These are phyloP conservation scores for Cygnus buccinator DNA, from an alignment of 2,113 vertebrate genomes.

Conservation along the genomic window DNA sequence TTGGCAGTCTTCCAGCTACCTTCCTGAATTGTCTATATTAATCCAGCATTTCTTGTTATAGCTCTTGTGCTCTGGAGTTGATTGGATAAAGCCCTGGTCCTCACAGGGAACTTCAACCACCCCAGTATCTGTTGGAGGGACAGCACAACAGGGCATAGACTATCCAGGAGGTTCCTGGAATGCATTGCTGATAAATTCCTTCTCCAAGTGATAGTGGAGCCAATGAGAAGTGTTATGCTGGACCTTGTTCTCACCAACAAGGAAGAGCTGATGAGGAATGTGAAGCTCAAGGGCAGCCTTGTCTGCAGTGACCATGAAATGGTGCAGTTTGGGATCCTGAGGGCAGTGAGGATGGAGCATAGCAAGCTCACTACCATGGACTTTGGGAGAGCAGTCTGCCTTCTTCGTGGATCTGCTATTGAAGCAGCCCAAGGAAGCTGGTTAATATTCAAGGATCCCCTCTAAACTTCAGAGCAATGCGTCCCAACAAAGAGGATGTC, in stretches of 20 bases:
- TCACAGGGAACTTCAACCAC: no score
- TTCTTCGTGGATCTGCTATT: neutral
- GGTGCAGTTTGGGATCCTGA: neutral
- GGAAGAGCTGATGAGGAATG: no score
- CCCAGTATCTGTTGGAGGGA: no score
- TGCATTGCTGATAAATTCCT: no score
- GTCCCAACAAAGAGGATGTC: neutral
- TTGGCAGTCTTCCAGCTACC: neutral
- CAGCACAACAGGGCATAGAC: no score
- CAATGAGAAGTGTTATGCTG: no score
- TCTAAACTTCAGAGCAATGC: neutral
- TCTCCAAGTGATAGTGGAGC: no score
- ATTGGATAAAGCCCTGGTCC: neutral
- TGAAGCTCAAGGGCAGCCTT: neutral
- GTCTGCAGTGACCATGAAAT: neutral
- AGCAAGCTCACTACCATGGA: neutral
- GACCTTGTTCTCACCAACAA: no score
- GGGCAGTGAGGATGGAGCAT: neutral
- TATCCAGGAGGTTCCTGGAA: no score
- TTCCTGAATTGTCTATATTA: neutral
- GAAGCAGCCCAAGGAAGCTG: neutral
- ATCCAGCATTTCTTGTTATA: neutral
- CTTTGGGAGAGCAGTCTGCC: neutral
- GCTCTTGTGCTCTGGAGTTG: neutral
- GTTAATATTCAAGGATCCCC: neutral